Percentiles rank a stretch among this genome's conserved stretches.
Conservation (phyloP, 2,113 vertebrate species). For the Rattus rattus region DNA sequence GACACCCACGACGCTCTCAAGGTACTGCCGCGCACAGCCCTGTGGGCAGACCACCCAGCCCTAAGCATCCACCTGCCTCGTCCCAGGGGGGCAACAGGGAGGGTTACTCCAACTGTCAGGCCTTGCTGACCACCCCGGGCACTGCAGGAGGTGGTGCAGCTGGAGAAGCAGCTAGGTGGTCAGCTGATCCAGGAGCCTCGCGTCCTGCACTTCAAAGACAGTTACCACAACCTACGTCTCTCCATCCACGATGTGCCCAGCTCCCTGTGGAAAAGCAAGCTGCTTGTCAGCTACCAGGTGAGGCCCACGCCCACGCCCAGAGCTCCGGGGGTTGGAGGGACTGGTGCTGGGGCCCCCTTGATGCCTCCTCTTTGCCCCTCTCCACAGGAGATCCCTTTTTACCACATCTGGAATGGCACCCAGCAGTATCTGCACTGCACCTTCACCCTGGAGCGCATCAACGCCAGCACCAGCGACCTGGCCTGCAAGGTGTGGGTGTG, state of each 20-base stretch:
- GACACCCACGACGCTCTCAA: slow-evolving; percentile 97
- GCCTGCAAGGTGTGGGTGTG: slow-evolving; percentile 99
- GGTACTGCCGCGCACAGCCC: slow-evolving; percentile 82
- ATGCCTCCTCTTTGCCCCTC: background rate
- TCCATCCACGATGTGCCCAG: slow-evolving; percentile 98
- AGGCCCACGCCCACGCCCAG: background rate
- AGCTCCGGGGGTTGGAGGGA: background rate
- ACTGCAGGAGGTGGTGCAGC: slow-evolving; percentile 96
- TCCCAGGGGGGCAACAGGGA: background rate
- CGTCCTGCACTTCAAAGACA: slow-evolving; percentile 98
- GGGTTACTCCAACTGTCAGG: accelerated
- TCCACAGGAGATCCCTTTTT: slow-evolving; percentile 96
- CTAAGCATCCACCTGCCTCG: background rate
- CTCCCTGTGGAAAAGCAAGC: slow-evolving; percentile 98
- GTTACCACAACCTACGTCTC: slow-evolving; percentile 98
- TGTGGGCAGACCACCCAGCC: background rate
- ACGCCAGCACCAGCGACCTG: slow-evolving; percentile 95
- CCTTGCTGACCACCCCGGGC: background rate
- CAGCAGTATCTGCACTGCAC: slow-evolving; percentile 97
- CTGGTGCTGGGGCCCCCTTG: background rate
- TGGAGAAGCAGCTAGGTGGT: slow-evolving; percentile 97
- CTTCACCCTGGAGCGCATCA: slow-evolving; percentile 97
- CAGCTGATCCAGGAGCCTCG: slow-evolving; percentile 97
- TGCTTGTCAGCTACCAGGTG: slow-evolving; percentile 98
- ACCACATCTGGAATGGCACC: slow-evolving; percentile 97